Evolutionary conservation across 2,113 vertebrate genomes (phyloP), one percentile per base, ranked within the genome.

Genomic region (Saguinus midas): DNA sequence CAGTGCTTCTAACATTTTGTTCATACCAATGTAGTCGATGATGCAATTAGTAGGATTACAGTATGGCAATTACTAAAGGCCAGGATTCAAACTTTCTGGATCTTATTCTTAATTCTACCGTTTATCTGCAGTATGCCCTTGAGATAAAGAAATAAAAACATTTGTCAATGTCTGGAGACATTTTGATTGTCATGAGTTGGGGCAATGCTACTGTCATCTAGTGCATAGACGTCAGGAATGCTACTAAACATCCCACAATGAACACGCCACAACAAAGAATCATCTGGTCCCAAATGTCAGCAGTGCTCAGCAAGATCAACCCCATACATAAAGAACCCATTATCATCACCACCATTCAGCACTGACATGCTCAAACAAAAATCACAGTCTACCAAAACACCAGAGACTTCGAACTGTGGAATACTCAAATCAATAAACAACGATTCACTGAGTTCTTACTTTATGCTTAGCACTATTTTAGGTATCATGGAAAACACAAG

Each of bases 81-180:
- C 40, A 81, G 50, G 3, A 6, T 14, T 78, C 25, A 32, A 7
- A 84, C 13, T 35, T 37, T 87, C 43, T 84, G 55, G 1, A 18
- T 66, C 23, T 57, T 32, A 48, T 18, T 80, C 32, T 83, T 90
- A 50, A 1, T 64, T 91, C 35, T 78, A 70, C 6, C 17, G 37
- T 32, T 55, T 45, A 70, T 84, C 58, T 70, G 50, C 35, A 1
- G 0, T 73, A 10, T 55, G 72, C 78, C 50, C 11, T 68, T 84
- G 2, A 14, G n/a, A 58, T 68, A 96, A 57, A 92, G 76, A 96
- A 88, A 88, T 32, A 72, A 92, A 96, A 23, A 78, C 4, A 84
- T 52, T 16, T 82, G 61, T 55, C 17, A 80, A 40, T 48, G 23
- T 90, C 80, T 96, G 32, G 17, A 93, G 87, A 61, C 37, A 45